Conservation (phyloP, 2,888 invertebrate species). For the Nephrotoma appendiculata region DNA sequence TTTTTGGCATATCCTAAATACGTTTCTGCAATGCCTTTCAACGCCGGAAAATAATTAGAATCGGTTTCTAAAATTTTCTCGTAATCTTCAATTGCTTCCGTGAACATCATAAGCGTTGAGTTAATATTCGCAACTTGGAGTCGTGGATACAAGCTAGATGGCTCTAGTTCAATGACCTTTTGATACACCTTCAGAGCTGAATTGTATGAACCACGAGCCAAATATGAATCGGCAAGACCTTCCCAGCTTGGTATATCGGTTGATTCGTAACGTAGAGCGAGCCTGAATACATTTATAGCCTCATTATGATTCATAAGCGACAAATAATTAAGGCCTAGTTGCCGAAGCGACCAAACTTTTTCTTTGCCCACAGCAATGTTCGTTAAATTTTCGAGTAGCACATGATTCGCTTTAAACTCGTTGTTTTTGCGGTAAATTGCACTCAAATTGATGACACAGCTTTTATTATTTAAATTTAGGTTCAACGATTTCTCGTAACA, state of each 20-base stretch:
- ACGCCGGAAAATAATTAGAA: slow-evolving; percentile 48
- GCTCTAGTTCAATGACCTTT: slow-evolving; percentile 52
- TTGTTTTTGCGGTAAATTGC: slow-evolving; percentile 54
- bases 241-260: slow-evolving; percentile 70
- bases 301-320: slow-evolving; percentile 54
- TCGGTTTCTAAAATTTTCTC: slow-evolving; percentile 39
- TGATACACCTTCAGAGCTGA: slow-evolving; percentile 81
- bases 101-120: slow-evolving; percentile 37
- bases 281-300: slow-evolving; percentile 62
- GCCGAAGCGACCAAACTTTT: slow-evolving; percentile 65
- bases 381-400: slow-evolving; percentile 39
- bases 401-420: slow-evolving; percentile 48
- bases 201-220: slow-evolving; percentile 73
- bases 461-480: slow-evolving; percentile 49
- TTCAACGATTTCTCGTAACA: slow-evolving; percentile 75
- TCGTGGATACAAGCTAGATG: slow-evolving; percentile 50
- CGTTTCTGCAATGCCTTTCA: slow-evolving; percentile 73
- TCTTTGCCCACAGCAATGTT: slow-evolving; percentile 34
- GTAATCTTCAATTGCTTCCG: slow-evolving; percentile 59
- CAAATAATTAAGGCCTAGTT: slow-evolving; percentile 69
- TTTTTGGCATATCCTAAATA: slow-evolving; percentile 56
- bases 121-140: slow-evolving; percentile 65
- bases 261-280: slow-evolving; percentile 51
- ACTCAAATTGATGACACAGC: slow-evolving; percentile 59
- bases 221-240: slow-evolving; percentile 80